These are phyloP conservation scores for Lathamus discolor DNA, from an alignment of 2,113 vertebrate genomes.

Conservation along the genomic window DNA sequence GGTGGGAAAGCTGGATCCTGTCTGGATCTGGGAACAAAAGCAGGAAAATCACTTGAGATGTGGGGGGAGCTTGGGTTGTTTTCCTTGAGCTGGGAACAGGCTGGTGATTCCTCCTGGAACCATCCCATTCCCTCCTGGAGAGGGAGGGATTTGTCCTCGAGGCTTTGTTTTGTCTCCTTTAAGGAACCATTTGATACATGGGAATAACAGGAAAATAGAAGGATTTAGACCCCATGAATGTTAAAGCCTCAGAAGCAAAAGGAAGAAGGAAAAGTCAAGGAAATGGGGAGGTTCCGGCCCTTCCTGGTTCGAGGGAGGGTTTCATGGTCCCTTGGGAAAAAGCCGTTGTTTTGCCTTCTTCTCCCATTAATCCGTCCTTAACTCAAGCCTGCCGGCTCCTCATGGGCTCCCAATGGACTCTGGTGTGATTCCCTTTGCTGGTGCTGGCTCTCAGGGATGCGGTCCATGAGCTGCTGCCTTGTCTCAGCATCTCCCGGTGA, in stretches of 20 bases:
- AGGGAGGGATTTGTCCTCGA: background rate
- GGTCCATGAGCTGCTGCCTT: background rate
- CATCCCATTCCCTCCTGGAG: background rate
- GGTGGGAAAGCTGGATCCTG: background rate
- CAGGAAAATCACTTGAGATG: background rate
- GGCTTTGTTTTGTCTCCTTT: background rate
- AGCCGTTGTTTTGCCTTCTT: background rate
- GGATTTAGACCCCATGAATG: fast-evolving
- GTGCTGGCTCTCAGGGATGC: fast-evolving
- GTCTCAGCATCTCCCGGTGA: background rate
- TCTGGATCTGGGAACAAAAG: slow-evolving; percentile 1
- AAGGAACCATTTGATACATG: fast-evolving
- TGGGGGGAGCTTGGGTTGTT: background rate
- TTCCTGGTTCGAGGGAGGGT: background rate
- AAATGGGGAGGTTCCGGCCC: background rate
- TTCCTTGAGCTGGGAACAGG: background rate
- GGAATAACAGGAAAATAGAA: background rate
- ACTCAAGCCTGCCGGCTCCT: background rate
- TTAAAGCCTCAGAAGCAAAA: background rate
- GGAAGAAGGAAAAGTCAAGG: background rate
- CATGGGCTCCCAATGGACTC: fast-evolving
- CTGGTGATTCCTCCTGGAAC: background rate
- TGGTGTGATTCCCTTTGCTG: background rate
- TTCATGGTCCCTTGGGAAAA: background rate
- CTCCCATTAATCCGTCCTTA: background rate